Base-by-base conservation (phyloP, 1,140 invertebrate species). In the Caenorhabditis briggsae region DNA sequence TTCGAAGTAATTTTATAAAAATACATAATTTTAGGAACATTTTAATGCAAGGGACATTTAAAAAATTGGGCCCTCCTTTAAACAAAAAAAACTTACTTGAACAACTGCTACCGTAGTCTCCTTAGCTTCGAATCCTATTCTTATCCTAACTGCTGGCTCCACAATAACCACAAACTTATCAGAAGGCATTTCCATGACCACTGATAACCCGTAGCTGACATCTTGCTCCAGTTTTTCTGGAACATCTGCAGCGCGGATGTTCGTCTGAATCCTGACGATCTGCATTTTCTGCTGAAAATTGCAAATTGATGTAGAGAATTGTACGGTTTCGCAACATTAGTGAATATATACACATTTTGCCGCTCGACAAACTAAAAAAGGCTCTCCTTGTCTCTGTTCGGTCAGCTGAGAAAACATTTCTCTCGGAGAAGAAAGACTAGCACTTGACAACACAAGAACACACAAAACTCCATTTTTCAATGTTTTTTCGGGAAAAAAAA, bases 381-480 rank as follows among this genome's bases (percentile, higher is more conserved):
- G 59, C 59, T 61, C 56, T 58, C 50, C 23, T 5, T 33, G 33
- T 33, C n/a, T n/a, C 33, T 33, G 33, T 33, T 33, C 70, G 23
- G 43, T 50, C 70, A 78, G 70, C 70, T 78, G 70, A 78, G 70
- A 50, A 78, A 78, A 78, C 70, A 78, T 78, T 48, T 50, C 65
- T 5, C n/a, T 59, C 23, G 58, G 58, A 20, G 25, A n/a, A 50
- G n/a, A n/a, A 78, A 23, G 23, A 20, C 11, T 23, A 23, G n/a
- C 64, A 70, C 64, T 70, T 41, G 64, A 70, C 64, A 70, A 70
- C 41, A 70, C 20, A 50, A 50, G 9, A 25, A 14, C 12, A 78
- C 41, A 74, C 65, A 65, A 33, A 33, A 46, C 65, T 74, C 65
- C 43, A 78, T 78, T 78, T 50, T 16, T 78, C 46, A 53, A 78